Conservation (phyloP, 2,888 invertebrate species). For the Onthophagus sagittarius region DNA sequence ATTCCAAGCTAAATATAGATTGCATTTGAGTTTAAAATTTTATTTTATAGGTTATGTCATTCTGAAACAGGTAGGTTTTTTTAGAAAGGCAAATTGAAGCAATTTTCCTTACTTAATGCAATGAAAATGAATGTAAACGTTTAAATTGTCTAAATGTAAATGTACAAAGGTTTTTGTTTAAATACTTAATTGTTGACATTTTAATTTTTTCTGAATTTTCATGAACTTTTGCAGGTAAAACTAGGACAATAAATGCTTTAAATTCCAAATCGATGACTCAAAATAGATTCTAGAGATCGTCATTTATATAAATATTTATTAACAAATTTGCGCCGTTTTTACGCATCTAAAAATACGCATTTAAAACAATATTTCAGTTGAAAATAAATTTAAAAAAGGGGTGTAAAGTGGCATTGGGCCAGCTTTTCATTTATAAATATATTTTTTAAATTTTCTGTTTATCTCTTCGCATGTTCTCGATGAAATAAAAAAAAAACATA, state of each 20-base stretch:
- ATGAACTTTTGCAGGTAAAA: not conserved
- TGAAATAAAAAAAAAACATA: not conserved
- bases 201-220: not conserved
- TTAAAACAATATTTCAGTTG: not conserved
- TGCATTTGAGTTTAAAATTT: not conserved
- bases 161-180: not conserved
- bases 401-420: not conserved
- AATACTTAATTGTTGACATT: not conserved
- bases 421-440: not conserved
- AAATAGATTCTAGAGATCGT: not conserved
- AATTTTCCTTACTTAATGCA: too few relatives aligned
- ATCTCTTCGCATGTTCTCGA: not conserved
- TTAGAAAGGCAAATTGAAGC: too few relatives aligned
- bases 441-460: not conserved
- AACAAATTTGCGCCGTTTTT: not conserved
- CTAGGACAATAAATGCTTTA: not conserved
- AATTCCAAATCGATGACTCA: not conserved
- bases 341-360: not conserved
- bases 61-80: constrained; percentile 24
- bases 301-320: not conserved
- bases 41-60: constrained; percentile 25
- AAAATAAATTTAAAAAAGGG: not conserved
- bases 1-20: constrained; percentile 20
- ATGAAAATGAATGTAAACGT: too few relatives aligned
- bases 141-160: too few relatives aligned